Evolutionary conservation across 2,797 vertebrate species (phyloP), one percentile per base, ranked within the genome.

Genomic region (Paedocypris micromegethes): DNA sequence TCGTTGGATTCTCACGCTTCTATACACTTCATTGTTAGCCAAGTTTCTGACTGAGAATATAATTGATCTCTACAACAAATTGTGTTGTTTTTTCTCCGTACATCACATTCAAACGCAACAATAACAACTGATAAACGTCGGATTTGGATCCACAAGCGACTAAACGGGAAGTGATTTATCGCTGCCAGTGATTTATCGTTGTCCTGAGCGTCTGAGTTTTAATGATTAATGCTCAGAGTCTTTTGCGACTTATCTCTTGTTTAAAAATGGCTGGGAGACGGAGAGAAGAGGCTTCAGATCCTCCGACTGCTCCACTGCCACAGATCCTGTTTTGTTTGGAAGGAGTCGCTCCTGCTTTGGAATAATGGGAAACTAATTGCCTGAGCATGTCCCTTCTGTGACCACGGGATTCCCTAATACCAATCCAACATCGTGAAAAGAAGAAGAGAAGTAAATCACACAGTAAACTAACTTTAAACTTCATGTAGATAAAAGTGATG

Each of bases 321-420:
- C 73, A 78, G 74, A 81, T 77, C 63, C 56, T 80, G 75, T 78
- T 84, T 83, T 81, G 75, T 81, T 86, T 83, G 78, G 79, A 78
- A 83, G 80, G 83, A 74, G 60, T 66, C 70, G 75, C 77, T 76
- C 75, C 72, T 72, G 75, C 72, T 78, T 85, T 79, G 81, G 66
- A 75, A 74, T 85, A 87, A 87, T 86, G 74, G 80, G 75, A 83
- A 87, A 84, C 83, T 83, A 88, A 86, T 87, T 85, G 82, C 64
- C 77, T 52, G 37, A 79, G 79, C 81, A 82, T 73, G 78, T 73
- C 78, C 66, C 76, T 74, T 45, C 59, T 60, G 64, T 76, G 79
- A 81, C 69, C 59, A 43, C 74, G 76, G 77, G 76, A 85, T 79
- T 81, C 75, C 74, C 75, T 73, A 56, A 42, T 82, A 77, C 75